Conservation (phyloP, 2,888 invertebrate species). For the Endomychus coccineus region DNA sequence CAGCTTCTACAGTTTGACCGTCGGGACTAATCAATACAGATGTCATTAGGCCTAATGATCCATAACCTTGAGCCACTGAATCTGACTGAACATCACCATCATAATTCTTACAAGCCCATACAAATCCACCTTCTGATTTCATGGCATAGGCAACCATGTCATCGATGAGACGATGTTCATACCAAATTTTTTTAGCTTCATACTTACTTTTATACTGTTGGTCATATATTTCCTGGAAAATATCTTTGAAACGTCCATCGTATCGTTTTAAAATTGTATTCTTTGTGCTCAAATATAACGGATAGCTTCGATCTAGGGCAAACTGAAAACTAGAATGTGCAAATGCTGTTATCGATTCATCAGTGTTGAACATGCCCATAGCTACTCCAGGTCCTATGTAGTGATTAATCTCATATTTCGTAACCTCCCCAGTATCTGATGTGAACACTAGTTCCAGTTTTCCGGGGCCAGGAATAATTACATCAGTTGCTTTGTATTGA, state of each 20-base stretch:
- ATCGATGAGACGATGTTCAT: conserved; percentile 96
- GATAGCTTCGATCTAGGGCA: conserved; percentile 77
- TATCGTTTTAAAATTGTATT: conserved; percentile 95
- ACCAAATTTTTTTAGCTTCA: conserved; percentile 88
- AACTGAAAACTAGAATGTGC: conserved; percentile 92
- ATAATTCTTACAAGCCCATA: conserved; percentile 99
- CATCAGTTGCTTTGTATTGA: conserved; percentile 96
- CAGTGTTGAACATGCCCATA: conserved; percentile 94
- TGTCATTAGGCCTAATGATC: conserved; percentile 96
- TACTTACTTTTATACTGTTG: conserved; percentile 76
- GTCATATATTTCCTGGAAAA: conserved; percentile 92
- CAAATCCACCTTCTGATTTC: conserved; percentile 98
- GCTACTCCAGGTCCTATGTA: conserved; percentile 87
- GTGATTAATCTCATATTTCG: conserved; percentile 71
- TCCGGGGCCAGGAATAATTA: conserved; percentile 87
- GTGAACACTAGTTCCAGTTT: conserved; percentile 79
- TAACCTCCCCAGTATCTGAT: conserved; percentile 55
- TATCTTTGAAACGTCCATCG: conserved; percentile 94
- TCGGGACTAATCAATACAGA: conserved; percentile 95
- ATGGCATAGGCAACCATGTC: conserved; percentile 98
- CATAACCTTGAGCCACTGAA: conserved; percentile 94
- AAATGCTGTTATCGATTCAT: conserved; percentile 87
- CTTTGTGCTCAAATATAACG: conserved; percentile 91
- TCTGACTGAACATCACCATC: conserved; percentile 99
- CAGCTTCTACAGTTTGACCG: conserved; percentile 95